Conservation (phyloP, 2,113 vertebrate genomes). For the Lucifuga dentata region DNA sequence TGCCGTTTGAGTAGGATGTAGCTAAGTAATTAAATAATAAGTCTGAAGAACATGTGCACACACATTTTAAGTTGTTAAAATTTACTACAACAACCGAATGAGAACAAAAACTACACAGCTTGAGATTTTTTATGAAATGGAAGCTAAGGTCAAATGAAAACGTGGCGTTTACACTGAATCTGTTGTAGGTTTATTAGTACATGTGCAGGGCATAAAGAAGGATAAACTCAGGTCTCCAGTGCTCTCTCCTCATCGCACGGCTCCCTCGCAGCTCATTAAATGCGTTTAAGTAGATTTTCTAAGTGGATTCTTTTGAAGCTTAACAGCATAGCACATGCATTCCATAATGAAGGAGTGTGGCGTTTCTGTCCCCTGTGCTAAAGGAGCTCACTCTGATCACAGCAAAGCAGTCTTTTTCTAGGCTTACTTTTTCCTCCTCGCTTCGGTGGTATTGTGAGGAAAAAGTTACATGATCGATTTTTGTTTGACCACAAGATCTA, state of each 20-base stretch:
- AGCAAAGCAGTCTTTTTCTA: conserved; percentile 23
- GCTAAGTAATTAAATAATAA: conserved; percentile 16
- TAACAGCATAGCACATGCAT: conserved; percentile 49
- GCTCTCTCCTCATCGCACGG: conserved; percentile 35
- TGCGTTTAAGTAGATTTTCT: conserved; percentile 56
- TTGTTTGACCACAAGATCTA: conserved; percentile 47
- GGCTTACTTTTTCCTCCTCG: conserved; percentile 25
- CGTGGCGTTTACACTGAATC: conserved; percentile 2
- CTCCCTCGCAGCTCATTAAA: conserved; percentile 64
- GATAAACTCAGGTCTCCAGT: conserved; percentile 22
- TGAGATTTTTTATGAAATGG: conserved; percentile 22
- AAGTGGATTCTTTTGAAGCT: conserved; percentile 48
- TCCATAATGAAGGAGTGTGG: conserved; percentile 24
- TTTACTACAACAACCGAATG: not conserved
- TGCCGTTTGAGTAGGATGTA: conserved; percentile 9
- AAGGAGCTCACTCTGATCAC: conserved; percentile 24
- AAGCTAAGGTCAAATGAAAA: conserved; percentile 35
- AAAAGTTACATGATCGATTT: conserved; percentile 36
- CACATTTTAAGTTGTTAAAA: not conserved
- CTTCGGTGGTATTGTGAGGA: conserved; percentile 25
- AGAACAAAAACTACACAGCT: not conserved
- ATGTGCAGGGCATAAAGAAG: conserved; percentile 42
- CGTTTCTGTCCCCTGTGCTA: conserved; percentile 16
- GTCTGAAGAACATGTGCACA: not conserved
- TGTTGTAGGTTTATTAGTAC: conserved; percentile 35